phyloP scores from a whole-genome alignment of 2,888 invertebrate species.

The Epinotia demarniana region DNA sequence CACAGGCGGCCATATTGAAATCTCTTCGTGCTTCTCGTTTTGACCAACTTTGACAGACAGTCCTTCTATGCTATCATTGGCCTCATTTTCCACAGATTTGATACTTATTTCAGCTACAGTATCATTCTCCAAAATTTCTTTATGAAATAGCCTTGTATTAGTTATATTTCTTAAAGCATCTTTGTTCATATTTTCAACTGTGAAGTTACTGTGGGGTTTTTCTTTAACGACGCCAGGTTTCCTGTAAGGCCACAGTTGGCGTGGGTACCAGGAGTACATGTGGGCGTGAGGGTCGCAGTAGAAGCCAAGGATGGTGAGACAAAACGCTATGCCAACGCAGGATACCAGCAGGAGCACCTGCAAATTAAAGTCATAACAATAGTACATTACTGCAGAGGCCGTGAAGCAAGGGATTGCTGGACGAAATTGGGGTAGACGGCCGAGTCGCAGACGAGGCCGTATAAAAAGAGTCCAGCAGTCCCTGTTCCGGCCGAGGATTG shows the following conservation, averaged over 20 bases:
- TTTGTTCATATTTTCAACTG: constrained; percentile 45
- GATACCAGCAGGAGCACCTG: constrained; percentile 77
- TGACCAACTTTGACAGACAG: constrained; percentile 52
- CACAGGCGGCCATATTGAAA: constrained; percentile 70
- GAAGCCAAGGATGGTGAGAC: constrained; percentile 71
- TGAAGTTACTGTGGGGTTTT: constrained; percentile 48
- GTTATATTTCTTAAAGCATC: constrained; percentile 53
- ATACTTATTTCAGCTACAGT: constrained; percentile 49
- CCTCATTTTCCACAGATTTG: background rate
- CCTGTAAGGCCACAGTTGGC: constrained; percentile 67
- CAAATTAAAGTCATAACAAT: constrained; percentile 49
- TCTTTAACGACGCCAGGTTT: constrained; percentile 55
- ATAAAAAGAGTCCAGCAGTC: too few relatives aligned
- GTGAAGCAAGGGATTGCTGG: too few relatives aligned
- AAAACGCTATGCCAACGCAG: constrained; percentile 76
- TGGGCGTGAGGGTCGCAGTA: constrained; percentile 77
- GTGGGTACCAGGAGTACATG: constrained; percentile 70
- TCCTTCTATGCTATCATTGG: constrained; percentile 32
- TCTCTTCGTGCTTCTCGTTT: constrained; percentile 52
- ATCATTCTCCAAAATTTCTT: constrained; percentile 53
- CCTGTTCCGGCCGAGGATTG: too few relatives aligned
- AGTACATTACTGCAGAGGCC: too few relatives aligned
- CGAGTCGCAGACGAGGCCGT: too few relatives aligned
- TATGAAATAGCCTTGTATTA: constrained; percentile 53
- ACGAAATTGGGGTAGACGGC: too few relatives aligned